These are phyloP conservation scores for Echinarachnius parma DNA, from an alignment of 53 echinoderm and acorn worm species.

Conservation along the genomic window DNA sequence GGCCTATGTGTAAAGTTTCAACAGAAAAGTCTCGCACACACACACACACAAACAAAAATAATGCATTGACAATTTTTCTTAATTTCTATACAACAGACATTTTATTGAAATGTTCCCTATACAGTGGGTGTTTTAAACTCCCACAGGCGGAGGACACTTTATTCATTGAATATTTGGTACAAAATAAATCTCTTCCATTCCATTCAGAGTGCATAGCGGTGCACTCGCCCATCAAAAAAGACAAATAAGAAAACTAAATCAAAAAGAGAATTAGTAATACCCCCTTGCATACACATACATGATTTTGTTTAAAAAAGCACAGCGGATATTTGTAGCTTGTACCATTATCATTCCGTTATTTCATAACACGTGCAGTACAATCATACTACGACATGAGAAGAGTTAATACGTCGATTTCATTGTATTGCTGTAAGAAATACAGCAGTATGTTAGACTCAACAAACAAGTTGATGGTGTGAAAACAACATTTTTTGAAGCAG, in stretches of 20 bases:
- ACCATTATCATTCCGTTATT: background rate
- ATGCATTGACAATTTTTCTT: background rate
- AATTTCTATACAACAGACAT: conserved; percentile 39
- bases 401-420: no score
- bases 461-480: no score
- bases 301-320: background rate
- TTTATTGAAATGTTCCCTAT: conserved; percentile 37
- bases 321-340: background rate
- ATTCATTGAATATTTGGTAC: conserved; percentile 46
- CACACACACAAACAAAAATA: background rate
- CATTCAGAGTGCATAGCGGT: conserved; percentile 14
- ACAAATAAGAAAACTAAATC: background rate
- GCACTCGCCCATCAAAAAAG: background rate
- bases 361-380: conserved; percentile 24
- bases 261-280: no score
- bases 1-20: no score
- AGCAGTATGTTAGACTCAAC: no score
- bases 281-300: conserved; percentile 19
- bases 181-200: conserved; percentile 47
- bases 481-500: no score
- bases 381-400: no score
- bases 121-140: conserved; percentile 27
- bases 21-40: no score
- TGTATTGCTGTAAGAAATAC: no score
- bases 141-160: conserved; percentile 40